Conservation (phyloP, 23 tunicate species). For the Botrylloides violaceus region DNA sequence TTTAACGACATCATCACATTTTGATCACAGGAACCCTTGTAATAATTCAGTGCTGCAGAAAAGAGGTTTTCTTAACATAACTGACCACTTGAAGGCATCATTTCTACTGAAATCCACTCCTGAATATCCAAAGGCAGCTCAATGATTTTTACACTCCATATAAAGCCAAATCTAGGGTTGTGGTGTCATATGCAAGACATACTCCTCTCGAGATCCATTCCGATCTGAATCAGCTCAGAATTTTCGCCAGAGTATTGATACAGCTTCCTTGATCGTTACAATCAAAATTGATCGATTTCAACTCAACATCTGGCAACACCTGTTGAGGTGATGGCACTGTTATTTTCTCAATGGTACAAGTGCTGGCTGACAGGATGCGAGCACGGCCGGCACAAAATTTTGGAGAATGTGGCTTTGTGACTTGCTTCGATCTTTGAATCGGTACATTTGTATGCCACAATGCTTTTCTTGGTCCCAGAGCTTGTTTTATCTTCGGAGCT, state of each 20-base stretch:
- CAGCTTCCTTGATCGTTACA: not conserved
- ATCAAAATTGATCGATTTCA: not conserved
- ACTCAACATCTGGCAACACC: too few species aligned
- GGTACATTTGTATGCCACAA: not conserved
- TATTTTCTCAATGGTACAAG: not conserved
- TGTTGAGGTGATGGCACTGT: not conserved
- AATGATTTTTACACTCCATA: too few species aligned
- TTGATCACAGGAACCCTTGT: too few species aligned
- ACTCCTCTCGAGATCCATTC: too few species aligned
- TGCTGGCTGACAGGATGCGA: not conserved
- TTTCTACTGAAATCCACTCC: too few species aligned
- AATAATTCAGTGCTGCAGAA: too few species aligned
- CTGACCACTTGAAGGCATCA: too few species aligned
- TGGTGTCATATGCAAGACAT: too few species aligned
- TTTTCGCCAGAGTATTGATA: not conserved
- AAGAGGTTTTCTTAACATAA: too few species aligned
- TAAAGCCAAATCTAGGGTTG: too few species aligned
- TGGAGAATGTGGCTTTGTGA: conserved; percentile 20
- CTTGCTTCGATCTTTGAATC: conserved; percentile 8
- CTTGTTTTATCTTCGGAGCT: conserved; percentile 6
- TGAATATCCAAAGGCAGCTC: too few species aligned
- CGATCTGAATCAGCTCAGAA: not conserved
- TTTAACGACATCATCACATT: too few species aligned
- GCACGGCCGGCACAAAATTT: not conserved
- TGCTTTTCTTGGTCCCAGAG: not conserved